Evolutionary conservation across 30 jellyfish, hydroid and myxozoan species (phyloP).

Genomic region (Pseudorhiza aurosa): DNA sequence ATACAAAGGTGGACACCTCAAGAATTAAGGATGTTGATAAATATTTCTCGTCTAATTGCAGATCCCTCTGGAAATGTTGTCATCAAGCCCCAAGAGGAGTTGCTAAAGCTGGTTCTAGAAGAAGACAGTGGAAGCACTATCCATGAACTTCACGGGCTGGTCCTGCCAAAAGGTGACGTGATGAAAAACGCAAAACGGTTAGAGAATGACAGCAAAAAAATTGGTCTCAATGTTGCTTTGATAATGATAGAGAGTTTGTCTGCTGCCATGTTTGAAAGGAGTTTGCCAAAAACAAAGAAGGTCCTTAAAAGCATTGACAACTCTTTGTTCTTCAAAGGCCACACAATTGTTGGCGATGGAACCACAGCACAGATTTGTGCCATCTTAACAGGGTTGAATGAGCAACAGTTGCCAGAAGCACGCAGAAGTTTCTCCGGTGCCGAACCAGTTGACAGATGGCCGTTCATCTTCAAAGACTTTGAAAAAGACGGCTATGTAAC

Average conservation of each 20-base stretch:
- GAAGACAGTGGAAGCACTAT: not conserved
- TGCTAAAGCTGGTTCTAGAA: not conserved
- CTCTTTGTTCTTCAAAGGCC: conserved; percentile 54
- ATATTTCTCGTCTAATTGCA: not conserved
- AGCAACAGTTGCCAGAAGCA: conserved; percentile 62
- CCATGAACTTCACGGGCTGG: conserved; percentile 12
- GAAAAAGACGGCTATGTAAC: conserved; percentile 62
- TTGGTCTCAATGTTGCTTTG: conserved; percentile 29
- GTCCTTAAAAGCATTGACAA: conserved; percentile 5
- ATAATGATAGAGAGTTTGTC: conserved; percentile 21
- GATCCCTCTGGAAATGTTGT: not conserved
- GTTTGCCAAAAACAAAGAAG: conserved; percentile 14
- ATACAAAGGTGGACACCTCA: too few species aligned
- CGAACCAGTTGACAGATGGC: conserved; percentile 68
- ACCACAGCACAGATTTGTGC: conserved; percentile 74
- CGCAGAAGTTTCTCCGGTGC: conserved; percentile 23
- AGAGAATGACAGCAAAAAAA: not conserved
- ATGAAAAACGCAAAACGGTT: conserved; percentile 2
- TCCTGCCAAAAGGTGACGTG: conserved; percentile 1
- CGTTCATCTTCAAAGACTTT: conserved; percentile 68
- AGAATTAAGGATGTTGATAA: too few species aligned
- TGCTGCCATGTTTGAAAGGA: conserved; percentile 33
- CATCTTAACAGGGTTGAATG: conserved; percentile 41
- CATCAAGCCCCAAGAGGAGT: conserved; percentile 16
- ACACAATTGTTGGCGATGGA: conserved; percentile 80